Base-by-base conservation (phyloP, 2,113 vertebrate species). In the Ammodytes marinus region DNA sequence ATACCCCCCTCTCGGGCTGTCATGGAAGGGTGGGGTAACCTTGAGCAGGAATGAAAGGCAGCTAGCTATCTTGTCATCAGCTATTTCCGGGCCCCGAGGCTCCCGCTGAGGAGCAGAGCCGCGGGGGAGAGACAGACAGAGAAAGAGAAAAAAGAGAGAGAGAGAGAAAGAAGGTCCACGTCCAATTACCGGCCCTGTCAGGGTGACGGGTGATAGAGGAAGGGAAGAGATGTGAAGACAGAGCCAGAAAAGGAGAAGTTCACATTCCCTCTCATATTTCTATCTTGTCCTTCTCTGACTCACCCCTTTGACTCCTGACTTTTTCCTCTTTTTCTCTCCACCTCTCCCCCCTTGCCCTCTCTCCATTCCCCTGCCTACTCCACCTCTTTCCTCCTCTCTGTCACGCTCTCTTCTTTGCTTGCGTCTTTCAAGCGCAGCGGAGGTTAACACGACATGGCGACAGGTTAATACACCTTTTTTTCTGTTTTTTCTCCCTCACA, bases 1-100 rank as follows among this genome's bases (percentile, higher is more conserved):
- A 84, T 40, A 10, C 46, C 19, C 66, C 55, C 35, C 50, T 43
- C 54, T 71, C 37, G 11, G 9, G 83, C 87, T 89, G 93, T 92
- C 89, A 90, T 70, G 74, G 73, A 90, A 79, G 85, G 87, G 77
- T 78, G 85, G 84, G 81, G 91, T 94, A 93, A 95, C 95, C 95
- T 96, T 95, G 92, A 88, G 91, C 83, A 17, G 88, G 27, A 93
- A 89, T 95, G 94, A 96, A 95, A 95, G 93, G 91, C 93, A 93
- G 93, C 86, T 82, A 27, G 75, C 93, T 95, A 95, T 95, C 95
- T 95, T 95, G 95, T 96, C 95, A 95, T 95, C 94, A 94, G 94
- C 94, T 92, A 90, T 95, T 95, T 95, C 89, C 82, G 86, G 93
- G 92, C 90, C 90, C 86, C 79, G 77, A 89, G 91, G 93, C 93